Evolutionary conservation across 1,140 invertebrate species (phyloP), one percentile per base, ranked within the genome.

Genomic region (Caerostris darwini): DNA sequence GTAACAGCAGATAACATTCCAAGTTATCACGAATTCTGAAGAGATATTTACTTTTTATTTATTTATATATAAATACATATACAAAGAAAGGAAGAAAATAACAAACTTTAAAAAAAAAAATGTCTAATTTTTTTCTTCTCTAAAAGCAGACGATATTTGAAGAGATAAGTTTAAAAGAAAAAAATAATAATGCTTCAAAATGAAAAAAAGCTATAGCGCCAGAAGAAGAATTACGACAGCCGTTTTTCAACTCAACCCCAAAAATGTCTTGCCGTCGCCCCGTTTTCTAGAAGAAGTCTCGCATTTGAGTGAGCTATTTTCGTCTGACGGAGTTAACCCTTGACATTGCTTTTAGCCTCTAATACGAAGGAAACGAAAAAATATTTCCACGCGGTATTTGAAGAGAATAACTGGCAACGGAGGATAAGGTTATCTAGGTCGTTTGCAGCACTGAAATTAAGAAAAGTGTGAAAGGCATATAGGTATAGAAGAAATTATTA

Each of bases 261-360:
- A 34, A 34, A 34, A 34, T n/a, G 34, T 34, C 34, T 34, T 34
- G 34, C 34, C 0, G 2, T 1, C 0, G 34, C 34, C 34, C 34
- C 34, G 34, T 34, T 34, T 34, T 34, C 34, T 34, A 34, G 53
- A 50, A 64, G 50, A 57, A 61, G 14, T 77, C 34, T 77, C 88
- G 34, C 58, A 87, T 87, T 34, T 87, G 85, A 87, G 85, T 61
- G 59, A 87, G 17, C 64, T 59, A 71, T 69, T 90, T 77, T 90
- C 17, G 54, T 12, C 8, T 77, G 88, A 77, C 57, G 88, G 57
- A 90, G 88, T 90, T 90, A 90, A 90, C 88, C 88, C 67, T 77
- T 71, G 88, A 90, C 88, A 54, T 90, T 90, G 88, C 88, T 90
- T 77, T 90, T 19, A 90, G 88, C 19, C 64, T 61, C 54, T 90